A percentile compares a stretch with the other conserved stretches of the same genome.
Conservation (phyloP, 2,888 invertebrate species). For the Cylloceria caligata region DNA sequence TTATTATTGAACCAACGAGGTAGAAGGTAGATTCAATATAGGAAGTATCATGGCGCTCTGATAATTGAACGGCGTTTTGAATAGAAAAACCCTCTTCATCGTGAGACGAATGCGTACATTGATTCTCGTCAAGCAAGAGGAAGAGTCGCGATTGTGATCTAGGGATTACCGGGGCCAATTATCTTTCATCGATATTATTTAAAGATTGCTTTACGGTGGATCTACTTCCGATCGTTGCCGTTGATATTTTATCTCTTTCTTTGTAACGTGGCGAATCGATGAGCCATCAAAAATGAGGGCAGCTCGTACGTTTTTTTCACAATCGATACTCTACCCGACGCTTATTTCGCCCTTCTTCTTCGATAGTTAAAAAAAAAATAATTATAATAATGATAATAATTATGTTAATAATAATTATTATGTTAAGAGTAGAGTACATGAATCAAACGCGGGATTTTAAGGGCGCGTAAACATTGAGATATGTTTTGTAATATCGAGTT, state of each 20-base stretch:
- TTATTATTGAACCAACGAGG: conserved; percentile 25
- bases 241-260: background rate
- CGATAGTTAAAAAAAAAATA: too few relatives aligned
- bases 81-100: conserved; percentile 29
- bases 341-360: conserved; percentile 5
- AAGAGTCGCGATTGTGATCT: conserved; percentile 38
- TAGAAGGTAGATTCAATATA: conserved; percentile 22
- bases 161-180: conserved; percentile 30
- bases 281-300: conserved; percentile 14
- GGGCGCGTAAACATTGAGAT: conserved; percentile 45
- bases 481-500: conserved; percentile 41
- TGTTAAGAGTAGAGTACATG: conserved; percentile 44
- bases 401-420: conserved; percentile 43
- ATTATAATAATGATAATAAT: conserved; percentile 38
- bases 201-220: background rate
- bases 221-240: background rate
- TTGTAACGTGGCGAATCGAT: background rate
- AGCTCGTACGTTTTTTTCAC: conserved; percentile 20
- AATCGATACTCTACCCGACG: conserved; percentile 38
- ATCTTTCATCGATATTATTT: conserved; percentile 15
- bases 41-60: conserved; percentile 38
- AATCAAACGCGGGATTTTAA: conserved; percentile 41
- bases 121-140: background rate
- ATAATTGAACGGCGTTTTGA: conserved; percentile 37
- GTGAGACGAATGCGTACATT: conserved; percentile 33